Percentiles rank a stretch among this genome's conserved stretches.
phyloP scores from a whole-genome alignment of 2,888 invertebrate genomes.

The Rhingia campestris region DNA sequence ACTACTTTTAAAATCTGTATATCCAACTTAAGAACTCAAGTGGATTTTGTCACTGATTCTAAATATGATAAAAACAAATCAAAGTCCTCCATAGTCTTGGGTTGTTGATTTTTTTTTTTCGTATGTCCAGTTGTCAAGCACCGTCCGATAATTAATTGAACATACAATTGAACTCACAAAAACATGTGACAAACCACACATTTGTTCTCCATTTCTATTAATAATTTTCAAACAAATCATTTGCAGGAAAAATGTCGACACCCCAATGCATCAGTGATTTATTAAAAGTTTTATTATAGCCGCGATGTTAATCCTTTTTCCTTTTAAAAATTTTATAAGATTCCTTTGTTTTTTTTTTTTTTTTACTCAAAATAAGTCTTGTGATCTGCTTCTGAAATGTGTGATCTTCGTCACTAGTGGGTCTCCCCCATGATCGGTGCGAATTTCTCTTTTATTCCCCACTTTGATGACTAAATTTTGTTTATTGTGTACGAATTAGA shows the following conservation, averaged over 20 bases:
- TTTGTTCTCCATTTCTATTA: slow-evolving; percentile 18
- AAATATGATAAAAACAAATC: slow-evolving; percentile 3
- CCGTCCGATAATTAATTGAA: slow-evolving; percentile 8
- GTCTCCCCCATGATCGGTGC: slow-evolving; percentile 65
- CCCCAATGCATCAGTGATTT: neutral
- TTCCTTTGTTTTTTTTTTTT: slow-evolving; percentile 8
- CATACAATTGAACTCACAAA: neutral
- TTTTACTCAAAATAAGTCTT: slow-evolving; percentile 41
- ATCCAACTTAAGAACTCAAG: neutral
- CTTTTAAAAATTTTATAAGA: neutral
- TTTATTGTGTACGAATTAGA: slow-evolving; percentile 34
- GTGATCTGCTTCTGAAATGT: slow-evolving; percentile 16
- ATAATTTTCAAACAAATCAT: slow-evolving; percentile 28
- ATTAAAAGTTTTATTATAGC: neutral
- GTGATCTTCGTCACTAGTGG: slow-evolving; percentile 28
- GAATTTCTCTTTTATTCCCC: slow-evolving; percentile 32
- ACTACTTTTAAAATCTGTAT: neutral
- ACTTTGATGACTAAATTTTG: slow-evolving; percentile 36
- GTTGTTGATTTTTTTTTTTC: neutral
- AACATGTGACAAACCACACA: slow-evolving; percentile 10
- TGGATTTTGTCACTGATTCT: neutral
- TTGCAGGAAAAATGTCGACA: slow-evolving; percentile 11
- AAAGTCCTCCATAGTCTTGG: slow-evolving; percentile 7
- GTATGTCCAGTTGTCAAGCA: slow-evolving; percentile 5
- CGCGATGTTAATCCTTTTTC: slow-evolving; percentile 2